Evolutionary conservation across 2,113 vertebrate genomes (phyloP).

Genomic region (Tympanuchus pallidicinctus): DNA sequence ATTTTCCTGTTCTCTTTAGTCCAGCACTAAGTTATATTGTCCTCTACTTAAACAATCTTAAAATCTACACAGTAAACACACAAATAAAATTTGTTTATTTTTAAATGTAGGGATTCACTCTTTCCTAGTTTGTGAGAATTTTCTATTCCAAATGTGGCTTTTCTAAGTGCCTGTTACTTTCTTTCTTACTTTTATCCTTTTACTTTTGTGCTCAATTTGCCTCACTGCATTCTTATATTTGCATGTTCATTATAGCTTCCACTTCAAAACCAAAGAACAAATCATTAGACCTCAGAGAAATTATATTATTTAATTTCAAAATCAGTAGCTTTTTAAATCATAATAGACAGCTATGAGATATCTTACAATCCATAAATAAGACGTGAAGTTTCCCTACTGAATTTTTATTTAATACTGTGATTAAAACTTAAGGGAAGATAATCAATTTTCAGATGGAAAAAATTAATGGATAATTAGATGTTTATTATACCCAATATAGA

Average conservation of each 20-base stretch:
- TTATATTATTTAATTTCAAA: not conserved
- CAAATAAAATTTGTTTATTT: constrained; percentile 22
- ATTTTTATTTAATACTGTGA: not conserved
- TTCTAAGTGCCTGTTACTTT: not conserved
- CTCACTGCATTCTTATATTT: not conserved
- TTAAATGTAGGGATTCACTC: not conserved
- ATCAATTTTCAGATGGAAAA: not conserved
- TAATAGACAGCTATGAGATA: not conserved
- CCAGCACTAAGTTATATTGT: not conserved
- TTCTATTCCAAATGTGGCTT: not conserved
- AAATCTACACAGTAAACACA: not conserved
- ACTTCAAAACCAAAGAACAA: not conserved
- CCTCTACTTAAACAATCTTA: not conserved
- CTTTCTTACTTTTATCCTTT: not conserved
- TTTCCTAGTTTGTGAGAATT: not conserved
- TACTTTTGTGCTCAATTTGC: not conserved
- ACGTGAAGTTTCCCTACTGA: not conserved
- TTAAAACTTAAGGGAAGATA: not conserved
- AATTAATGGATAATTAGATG: not conserved
- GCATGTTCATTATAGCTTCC: not conserved
- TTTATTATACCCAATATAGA: not conserved
- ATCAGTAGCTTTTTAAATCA: not conserved
- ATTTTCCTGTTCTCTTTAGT: constrained; percentile 15
- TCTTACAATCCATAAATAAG: not conserved
- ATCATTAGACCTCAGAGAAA: not conserved